Percentiles rank a stretch among this genome's conserved stretches.
Conservation (phyloP, 2,113 vertebrate species). For the Danionella cerebrum region DNA sequence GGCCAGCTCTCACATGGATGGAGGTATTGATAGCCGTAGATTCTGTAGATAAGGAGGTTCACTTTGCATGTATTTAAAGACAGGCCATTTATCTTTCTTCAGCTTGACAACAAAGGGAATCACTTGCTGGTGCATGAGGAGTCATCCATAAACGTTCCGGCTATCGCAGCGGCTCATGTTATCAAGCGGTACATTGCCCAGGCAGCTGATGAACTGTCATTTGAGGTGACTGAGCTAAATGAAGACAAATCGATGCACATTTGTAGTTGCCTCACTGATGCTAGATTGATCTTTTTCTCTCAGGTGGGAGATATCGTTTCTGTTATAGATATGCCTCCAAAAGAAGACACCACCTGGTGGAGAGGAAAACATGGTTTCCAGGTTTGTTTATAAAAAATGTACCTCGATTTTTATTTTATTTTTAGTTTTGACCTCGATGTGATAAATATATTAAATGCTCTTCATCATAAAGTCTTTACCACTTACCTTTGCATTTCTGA, state of each 20-base stretch:
- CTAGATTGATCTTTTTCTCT: background rate
- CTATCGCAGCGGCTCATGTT: constrained; percentile 94
- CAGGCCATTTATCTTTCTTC: background rate
- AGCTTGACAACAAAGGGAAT: constrained; percentile 98
- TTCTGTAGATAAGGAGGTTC: too few species aligned
- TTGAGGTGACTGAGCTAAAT: constrained; percentile 74
- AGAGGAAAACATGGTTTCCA: constrained; percentile 97
- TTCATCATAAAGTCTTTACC: too few species aligned
- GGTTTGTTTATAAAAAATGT: too few species aligned
- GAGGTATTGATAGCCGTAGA: constrained; percentile 82
- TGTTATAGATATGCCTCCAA: constrained; percentile 97
- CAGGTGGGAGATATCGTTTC: constrained; percentile 99
- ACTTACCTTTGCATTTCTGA: too few species aligned
- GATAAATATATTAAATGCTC: too few species aligned
- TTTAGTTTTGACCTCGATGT: too few species aligned
- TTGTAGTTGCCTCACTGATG: background rate
- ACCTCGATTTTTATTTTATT: too few species aligned
- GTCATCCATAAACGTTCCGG: constrained; percentile 94
- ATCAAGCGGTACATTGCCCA: constrained; percentile 95
- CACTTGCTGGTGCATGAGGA: constrained; percentile 95
- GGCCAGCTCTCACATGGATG: constrained; percentile 98
- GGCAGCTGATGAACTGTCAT: constrained; percentile 90
- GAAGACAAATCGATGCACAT: background rate
- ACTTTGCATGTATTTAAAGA: too few species aligned
- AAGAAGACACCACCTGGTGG: constrained; percentile 98